A percentile compares a stretch with the other conserved stretches of the same genome.
Conservation (phyloP, 1,140 invertebrate species). For the Dinothrombium tinctorium region DNA sequence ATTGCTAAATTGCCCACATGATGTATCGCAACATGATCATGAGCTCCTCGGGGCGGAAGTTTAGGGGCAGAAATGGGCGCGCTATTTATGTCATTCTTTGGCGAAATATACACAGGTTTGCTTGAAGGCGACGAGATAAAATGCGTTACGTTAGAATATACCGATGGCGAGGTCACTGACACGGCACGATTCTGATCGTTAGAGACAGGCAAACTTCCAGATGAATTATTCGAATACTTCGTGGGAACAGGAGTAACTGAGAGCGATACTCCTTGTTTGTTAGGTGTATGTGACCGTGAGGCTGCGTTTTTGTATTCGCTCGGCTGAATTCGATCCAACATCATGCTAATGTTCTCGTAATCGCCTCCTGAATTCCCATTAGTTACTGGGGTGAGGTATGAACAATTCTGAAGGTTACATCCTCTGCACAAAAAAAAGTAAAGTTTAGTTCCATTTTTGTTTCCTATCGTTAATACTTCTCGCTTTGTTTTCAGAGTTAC, state of each 20-base stretch:
- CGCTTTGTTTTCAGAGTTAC: neutral
- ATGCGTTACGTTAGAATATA: too few species aligned
- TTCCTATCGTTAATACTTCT: neutral
- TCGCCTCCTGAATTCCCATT: constrained; percentile 33
- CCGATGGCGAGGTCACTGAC: too few species aligned
- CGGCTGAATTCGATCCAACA: neutral
- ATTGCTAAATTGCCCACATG: constrained; percentile 12
- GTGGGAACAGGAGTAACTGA: constrained; percentile 19
- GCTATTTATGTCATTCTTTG: too few species aligned
- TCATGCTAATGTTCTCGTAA: constrained; percentile 33
- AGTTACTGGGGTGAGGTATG: constrained; percentile 28
- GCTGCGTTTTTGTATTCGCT: neutral
- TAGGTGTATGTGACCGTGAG: too few species aligned
- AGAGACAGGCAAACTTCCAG: too few species aligned
- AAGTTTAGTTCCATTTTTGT: neutral
- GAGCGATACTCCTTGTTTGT: too few species aligned
- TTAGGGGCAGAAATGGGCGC: too few species aligned
- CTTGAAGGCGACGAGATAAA: too few species aligned
- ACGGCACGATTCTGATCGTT: too few species aligned
- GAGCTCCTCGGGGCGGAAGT: too few species aligned
- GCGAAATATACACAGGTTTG: too few species aligned
- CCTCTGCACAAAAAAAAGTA: constrained; percentile 24
- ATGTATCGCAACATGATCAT: neutral
- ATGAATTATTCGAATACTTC: too few species aligned
- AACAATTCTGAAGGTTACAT: constrained; percentile 39